Percentiles rank a stretch among this genome's conserved stretches.
These are phyloP conservation scores for Zaprionus davidi DNA, from an alignment of 1,140 invertebrate species.

Conservation along the genomic window DNA sequence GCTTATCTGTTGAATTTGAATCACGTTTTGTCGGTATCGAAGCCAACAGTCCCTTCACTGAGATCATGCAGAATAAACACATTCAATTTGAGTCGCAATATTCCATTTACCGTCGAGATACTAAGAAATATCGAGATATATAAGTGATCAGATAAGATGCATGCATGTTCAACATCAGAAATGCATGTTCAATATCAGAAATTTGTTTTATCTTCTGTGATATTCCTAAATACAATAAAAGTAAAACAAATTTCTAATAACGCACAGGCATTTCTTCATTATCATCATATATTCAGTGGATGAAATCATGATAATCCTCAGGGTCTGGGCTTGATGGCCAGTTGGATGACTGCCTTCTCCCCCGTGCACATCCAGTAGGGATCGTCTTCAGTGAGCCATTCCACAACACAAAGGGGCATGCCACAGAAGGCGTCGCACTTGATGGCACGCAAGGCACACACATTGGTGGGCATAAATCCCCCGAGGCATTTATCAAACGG, in stretches of 20 bases:
- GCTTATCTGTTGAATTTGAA: not conserved
- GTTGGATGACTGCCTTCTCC: constrained; percentile 88
- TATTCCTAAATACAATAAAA: not conserved
- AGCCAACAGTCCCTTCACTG: not conserved
- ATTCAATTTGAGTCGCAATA: not conserved
- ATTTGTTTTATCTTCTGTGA: not conserved
- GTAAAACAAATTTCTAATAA: not conserved
- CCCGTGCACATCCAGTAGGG: constrained; percentile 92
- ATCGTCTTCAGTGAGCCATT: constrained; percentile 86
- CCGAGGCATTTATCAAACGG: constrained; percentile 89
- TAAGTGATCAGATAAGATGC: not conserved
- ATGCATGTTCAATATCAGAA: not conserved
- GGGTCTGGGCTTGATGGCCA: constrained; percentile 53
- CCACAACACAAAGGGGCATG: constrained; percentile 87
- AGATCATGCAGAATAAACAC: not conserved
- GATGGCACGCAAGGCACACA: constrained; percentile 92
- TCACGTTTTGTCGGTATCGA: not conserved
- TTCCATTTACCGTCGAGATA: not conserved
- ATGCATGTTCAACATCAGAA: not conserved
- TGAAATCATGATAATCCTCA: constrained; percentile 10
- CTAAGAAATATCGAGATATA: not conserved
- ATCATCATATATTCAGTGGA: not conserved
- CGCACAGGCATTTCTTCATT: not conserved
- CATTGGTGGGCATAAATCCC: constrained; percentile 92
- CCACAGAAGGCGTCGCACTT: constrained; percentile 96